Evolutionary conservation across 2,888 invertebrate genomes (phyloP), one percentile per base, ranked within the genome.

Genomic region (Pyrocoelia pectoralis): DNA sequence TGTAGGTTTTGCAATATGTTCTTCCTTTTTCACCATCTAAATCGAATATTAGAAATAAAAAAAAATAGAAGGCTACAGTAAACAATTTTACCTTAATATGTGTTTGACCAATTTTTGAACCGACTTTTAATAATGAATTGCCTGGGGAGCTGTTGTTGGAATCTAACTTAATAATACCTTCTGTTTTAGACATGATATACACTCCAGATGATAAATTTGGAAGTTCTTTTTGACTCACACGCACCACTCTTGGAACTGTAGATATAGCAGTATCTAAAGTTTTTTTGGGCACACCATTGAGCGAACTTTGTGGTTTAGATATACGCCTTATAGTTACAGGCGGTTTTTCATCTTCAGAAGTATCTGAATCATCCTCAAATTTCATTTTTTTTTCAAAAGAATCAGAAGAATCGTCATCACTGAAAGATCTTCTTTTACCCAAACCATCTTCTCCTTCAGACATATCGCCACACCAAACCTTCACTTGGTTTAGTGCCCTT

Each of bases 401-500:
- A 46, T 72, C 71, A 33, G 73, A 71, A 2, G 72, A 72, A 43
- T 81, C 81, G 5, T 81, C 81, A 28, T 72, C 70, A 60, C 72
- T 72, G 54, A 66, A 70, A 1, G 65, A 63, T 17, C 74, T 69
- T 58, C 73, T 72, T 14, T 69, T 68, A 9, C 68, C 58, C n/a
- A 72, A 64, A 24, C 63, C 65, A 48, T 76, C 77, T 33, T 85
- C 86, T 14, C 84, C 84, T 4, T 86, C 84, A 43, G 84, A 84
- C 77, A 85, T 86, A 0, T 85, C 89, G 10, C 91, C 91, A 70
- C 91, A 92, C 94, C 93, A 94, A 63, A 90, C 90, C 76, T 93
- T 93, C 57, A 93, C 92, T 77, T 93, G 92, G 79, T 91, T 91
- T 77, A 93, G 82, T 0, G 93, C 93, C 71, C 91, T 91, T 51